These are phyloP conservation scores for Labeo calbasu DNA, from an alignment of 2,797 vertebrate genomes.

Conservation along the genomic window DNA sequence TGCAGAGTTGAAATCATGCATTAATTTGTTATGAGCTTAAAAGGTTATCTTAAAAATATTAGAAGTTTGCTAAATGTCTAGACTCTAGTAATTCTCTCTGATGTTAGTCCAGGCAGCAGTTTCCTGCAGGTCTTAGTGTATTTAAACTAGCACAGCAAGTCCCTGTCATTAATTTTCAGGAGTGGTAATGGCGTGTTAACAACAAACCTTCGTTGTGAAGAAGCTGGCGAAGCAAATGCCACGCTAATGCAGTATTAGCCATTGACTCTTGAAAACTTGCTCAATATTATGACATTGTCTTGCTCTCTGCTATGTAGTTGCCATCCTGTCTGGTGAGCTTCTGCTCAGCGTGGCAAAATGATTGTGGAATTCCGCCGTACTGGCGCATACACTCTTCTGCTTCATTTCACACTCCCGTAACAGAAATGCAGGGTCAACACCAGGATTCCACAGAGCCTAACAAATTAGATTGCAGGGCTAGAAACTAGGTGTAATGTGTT, in stretches of 20 bases:
- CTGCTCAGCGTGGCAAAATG: slow-evolving; percentile 36
- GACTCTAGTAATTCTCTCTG: neutral
- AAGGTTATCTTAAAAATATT: slow-evolving; percentile 3
- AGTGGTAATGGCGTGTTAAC: slow-evolving; percentile 8
- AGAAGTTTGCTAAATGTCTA: neutral
- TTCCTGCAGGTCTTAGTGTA: neutral
- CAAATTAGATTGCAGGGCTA: slow-evolving; percentile 39
- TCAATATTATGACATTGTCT: slow-evolving; percentile 10
- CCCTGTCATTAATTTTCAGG: slow-evolving; percentile 19
- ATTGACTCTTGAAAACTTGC: slow-evolving; percentile 21
- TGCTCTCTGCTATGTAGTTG: slow-evolving; percentile 27
- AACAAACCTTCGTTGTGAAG: neutral
- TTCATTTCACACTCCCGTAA: slow-evolving; percentile 54
- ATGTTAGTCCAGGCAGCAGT: neutral
- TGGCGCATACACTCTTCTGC: slow-evolving; percentile 38
- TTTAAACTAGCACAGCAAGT: neutral
- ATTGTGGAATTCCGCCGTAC: slow-evolving; percentile 47
- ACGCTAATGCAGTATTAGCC: slow-evolving; percentile 29
- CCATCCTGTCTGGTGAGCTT: slow-evolving; percentile 47
- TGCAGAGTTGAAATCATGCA: neutral
- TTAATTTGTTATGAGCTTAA: neutral
- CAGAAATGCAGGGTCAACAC: slow-evolving; percentile 57
- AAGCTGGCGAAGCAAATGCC: slow-evolving; percentile 21
- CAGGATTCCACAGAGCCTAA: slow-evolving; percentile 49
- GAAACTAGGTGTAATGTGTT: slow-evolving; percentile 24